Conservation (phyloP, 2,888 invertebrate genomes). For the Iselma pallidipennis region DNA sequence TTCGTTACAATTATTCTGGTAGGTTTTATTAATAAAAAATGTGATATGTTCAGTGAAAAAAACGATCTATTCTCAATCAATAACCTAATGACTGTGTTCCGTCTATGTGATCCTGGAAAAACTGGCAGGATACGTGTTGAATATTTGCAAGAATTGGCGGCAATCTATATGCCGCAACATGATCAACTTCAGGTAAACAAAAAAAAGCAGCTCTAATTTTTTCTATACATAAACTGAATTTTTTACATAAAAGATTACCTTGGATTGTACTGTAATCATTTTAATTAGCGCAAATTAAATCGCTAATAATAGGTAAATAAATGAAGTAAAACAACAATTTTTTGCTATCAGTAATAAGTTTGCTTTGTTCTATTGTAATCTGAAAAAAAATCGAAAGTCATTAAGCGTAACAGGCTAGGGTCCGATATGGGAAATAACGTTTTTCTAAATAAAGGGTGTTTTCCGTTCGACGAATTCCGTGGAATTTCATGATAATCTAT, state of each 20-base stretch:
- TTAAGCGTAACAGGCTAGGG: neutral
- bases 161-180: slow-evolving; percentile 35
- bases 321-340: neutral
- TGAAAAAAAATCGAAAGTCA: neutral
- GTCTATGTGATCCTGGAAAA: slow-evolving; percentile 49
- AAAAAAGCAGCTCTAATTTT: slow-evolving; percentile 11
- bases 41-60: slow-evolving; percentile 16
- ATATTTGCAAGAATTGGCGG: slow-evolving; percentile 46
- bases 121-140: slow-evolving; percentile 48
- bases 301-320: neutral
- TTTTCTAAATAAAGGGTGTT: neutral
- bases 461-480: neutral
- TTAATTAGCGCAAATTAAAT: slow-evolving; percentile 7
- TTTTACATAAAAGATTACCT: neutral
- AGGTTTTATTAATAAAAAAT: neutral
- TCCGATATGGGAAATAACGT: neutral
- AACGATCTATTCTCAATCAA: slow-evolving; percentile 31
- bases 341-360: neutral
- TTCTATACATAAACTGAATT: neutral
- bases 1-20: too few relatives aligned
- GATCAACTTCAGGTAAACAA: slow-evolving; percentile 43
- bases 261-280: slow-evolving; percentile 1
- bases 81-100: slow-evolving; percentile 49
- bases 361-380: neutral
- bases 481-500: neutral